Evolutionary conservation across 1,140 invertebrate species (phyloP).

Genomic region (Samia ricini): DNA sequence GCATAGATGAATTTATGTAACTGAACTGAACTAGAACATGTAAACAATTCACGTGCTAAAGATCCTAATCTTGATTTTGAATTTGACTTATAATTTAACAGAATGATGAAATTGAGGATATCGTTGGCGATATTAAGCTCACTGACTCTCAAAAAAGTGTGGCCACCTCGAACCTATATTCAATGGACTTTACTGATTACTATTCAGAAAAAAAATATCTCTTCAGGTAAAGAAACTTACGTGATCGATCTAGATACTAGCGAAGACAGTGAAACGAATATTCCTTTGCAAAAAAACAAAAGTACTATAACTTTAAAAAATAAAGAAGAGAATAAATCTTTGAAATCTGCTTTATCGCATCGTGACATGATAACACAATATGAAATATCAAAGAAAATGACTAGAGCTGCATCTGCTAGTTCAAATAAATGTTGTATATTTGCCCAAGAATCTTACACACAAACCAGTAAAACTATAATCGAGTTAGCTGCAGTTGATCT

Average conservation of each 20-base stretch:
- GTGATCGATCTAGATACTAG: slow-evolving; percentile 56
- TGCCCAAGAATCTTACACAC: slow-evolving; percentile 59
- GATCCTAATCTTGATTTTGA: no score
- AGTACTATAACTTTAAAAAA: slow-evolving; percentile 33
- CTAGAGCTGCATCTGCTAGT: slow-evolving; percentile 25
- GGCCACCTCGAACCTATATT: slow-evolving; percentile 54
- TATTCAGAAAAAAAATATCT: slow-evolving; percentile 55
- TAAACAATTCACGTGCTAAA: no score
- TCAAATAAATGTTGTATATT: slow-evolving; percentile 29
- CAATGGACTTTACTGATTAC: slow-evolving; percentile 61
- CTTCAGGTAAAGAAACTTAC: slow-evolving; percentile 64
- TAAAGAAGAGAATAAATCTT: slow-evolving; percentile 13
- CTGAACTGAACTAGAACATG: no score
- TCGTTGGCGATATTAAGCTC: slow-evolving; percentile 51
- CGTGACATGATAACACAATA: slow-evolving; percentile 14
- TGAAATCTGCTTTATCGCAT: neutral
- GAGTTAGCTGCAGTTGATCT: slow-evolving; percentile 46
- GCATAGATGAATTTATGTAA: no score
- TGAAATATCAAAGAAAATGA: slow-evolving; percentile 21
- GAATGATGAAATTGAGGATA: slow-evolving; percentile 59
- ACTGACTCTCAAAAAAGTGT: slow-evolving; percentile 67
- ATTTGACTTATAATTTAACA: slow-evolving; percentile 22
- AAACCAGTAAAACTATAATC: slow-evolving; percentile 70
- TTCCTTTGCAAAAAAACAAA: slow-evolving; percentile 24
- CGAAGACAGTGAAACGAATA: slow-evolving; percentile 46